phyloP scores from a whole-genome alignment of 2,888 invertebrate genomes.

The Brenthis ino region DNA sequence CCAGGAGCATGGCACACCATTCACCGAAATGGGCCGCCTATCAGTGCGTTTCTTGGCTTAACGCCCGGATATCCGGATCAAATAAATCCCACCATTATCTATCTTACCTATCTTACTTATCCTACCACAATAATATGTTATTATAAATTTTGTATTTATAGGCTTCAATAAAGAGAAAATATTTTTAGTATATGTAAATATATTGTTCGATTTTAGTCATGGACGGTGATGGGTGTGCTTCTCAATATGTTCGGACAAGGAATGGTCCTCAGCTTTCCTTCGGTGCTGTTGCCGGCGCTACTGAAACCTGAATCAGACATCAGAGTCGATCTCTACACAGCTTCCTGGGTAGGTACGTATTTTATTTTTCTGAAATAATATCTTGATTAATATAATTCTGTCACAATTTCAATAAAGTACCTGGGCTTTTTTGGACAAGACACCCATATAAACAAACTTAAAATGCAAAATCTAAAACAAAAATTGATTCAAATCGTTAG shows the following conservation, averaged over 20 bases:
- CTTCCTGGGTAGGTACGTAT: slow-evolving; percentile 57
- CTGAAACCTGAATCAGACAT: slow-evolving; percentile 49
- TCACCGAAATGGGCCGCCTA: no score
- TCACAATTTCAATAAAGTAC: no score
- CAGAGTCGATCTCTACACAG: slow-evolving; percentile 50
- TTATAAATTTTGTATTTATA: no score
- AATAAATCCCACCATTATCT: no score
- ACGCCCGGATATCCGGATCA: no score
- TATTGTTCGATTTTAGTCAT: slow-evolving; percentile 49
- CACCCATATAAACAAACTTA: background rate
- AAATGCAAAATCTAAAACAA: no score
- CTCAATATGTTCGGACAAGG: slow-evolving; percentile 58
- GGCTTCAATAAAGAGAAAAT: no score
- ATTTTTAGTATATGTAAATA: background rate
- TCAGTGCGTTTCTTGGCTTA: no score
- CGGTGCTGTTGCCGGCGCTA: slow-evolving; percentile 53
- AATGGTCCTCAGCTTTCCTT: slow-evolving; percentile 57
- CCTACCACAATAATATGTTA: no score
- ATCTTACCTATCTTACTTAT: no score
- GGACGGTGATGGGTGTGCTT: slow-evolving; percentile 56
- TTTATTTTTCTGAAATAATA: background rate
- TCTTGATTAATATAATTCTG: background rate
- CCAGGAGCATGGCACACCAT: no score
- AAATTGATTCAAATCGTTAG: no score
- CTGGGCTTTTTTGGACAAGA: background rate